Evolutionary conservation across 64 coral and sea anemone species (phyloP).

Genomic region (Stylophora pistillata): DNA sequence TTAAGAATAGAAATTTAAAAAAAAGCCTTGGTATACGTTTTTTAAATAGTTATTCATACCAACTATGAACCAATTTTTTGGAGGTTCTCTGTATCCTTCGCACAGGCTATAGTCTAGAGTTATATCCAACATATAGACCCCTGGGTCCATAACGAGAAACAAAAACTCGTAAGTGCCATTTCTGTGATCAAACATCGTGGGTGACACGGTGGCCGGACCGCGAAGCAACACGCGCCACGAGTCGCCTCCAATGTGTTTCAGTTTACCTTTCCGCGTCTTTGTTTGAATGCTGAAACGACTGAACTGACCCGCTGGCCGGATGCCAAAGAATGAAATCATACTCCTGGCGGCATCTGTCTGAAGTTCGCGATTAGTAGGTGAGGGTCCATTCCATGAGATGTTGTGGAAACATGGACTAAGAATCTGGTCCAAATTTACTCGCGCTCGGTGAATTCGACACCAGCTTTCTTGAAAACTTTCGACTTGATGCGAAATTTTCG

Average conservation of each 20-base stretch:
- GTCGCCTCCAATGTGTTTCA: constrained; percentile 60
- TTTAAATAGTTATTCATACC: constrained; percentile 52
- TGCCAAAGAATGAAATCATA: constrained; percentile 54
- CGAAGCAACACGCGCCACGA: too few species aligned
- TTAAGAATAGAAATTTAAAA: too few species aligned
- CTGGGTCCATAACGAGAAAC: constrained; percentile 80
- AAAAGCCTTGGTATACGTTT: too few species aligned
- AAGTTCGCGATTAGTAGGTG: neutral
- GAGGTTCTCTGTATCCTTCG: constrained; percentile 79
- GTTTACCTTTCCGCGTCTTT: constrained; percentile 52
- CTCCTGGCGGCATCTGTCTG: constrained; percentile 69
- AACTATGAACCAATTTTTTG: constrained; percentile 69
- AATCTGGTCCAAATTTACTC: constrained; percentile 50
- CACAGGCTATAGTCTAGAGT: constrained; percentile 85
- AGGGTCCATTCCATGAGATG: constrained; percentile 52
- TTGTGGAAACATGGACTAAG: constrained; percentile 47
- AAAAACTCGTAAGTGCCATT: constrained; percentile 88
- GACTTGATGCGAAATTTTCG: too few species aligned
- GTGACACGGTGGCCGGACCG: constrained; percentile 10
- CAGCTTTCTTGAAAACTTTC: constrained; percentile 33
- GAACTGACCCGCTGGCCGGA: constrained; percentile 83
- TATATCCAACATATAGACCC: constrained; percentile 88
- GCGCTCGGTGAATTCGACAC: constrained; percentile 68
- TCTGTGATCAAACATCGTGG: constrained; percentile 83
- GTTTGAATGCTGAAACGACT: constrained; percentile 86